Conservation (phyloP, 2,113 vertebrate species). For the Pollimyrus isidori region DNA sequence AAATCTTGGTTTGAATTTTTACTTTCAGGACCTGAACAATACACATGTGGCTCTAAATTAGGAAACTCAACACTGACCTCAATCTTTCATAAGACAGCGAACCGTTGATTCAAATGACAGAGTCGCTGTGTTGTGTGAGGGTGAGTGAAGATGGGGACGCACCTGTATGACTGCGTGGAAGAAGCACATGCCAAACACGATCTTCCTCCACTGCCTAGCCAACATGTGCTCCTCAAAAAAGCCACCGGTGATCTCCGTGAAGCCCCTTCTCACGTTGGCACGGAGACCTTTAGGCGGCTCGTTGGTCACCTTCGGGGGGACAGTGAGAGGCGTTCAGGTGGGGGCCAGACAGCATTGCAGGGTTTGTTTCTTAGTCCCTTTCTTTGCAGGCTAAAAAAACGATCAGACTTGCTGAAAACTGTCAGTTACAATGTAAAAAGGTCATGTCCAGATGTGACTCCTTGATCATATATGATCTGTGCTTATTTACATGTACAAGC, state of each 20-base stretch:
- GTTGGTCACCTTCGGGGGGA: slow-evolving; percentile 61
- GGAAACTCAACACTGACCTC: background rate
- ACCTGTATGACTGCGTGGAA: slow-evolving; percentile 71
- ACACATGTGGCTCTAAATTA: background rate
- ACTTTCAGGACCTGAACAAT: background rate
- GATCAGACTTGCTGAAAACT: background rate
- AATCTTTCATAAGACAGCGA: background rate
- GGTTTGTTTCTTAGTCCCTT: background rate
- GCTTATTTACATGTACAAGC: background rate
- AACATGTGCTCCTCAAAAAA: slow-evolving; percentile 69
- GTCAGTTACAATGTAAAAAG: background rate
- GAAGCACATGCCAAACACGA: slow-evolving; percentile 67
- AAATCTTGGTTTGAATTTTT: background rate
- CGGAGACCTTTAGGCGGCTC: slow-evolving; percentile 70
- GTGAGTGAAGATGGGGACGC: background rate
- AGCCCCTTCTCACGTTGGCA: slow-evolving; percentile 64
- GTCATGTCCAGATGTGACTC: background rate
- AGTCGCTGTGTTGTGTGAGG: background rate
- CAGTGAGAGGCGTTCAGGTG: background rate
- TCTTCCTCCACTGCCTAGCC: slow-evolving; percentile 64
- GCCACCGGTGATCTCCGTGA: slow-evolving; percentile 60
- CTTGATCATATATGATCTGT: background rate
- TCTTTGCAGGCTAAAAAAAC: background rate
- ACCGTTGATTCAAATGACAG: background rate
- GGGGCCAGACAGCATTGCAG: background rate